phyloP scores from a whole-genome alignment of 2,113 vertebrate species.

The Heterotis niloticus region DNA sequence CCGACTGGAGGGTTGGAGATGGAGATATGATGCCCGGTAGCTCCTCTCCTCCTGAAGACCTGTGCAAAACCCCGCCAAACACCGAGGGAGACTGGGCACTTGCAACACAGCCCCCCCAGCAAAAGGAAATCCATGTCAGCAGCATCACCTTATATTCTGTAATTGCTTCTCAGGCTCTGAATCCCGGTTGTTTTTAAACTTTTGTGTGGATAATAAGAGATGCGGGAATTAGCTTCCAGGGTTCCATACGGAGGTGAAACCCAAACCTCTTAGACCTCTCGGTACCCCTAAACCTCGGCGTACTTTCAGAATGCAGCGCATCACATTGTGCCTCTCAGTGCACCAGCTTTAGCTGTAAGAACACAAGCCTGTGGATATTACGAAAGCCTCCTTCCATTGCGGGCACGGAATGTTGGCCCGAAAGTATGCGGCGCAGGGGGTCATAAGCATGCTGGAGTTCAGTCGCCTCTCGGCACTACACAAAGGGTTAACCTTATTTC shows the following conservation, averaged over 20 bases:
- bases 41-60: constrained; percentile 41
- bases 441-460: neutral
- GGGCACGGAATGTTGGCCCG: neutral
- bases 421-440: too few species aligned
- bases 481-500: neutral
- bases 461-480: neutral
- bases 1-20: constrained; percentile 48
- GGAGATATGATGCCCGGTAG: constrained; percentile 53
- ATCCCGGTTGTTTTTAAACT: neutral
- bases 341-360: too few species aligned
- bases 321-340: too few species aligned
- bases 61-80: constrained; percentile 44
- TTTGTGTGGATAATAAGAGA: neutral
- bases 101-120: constrained; percentile 18
- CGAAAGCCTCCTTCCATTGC: neutral
- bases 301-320: too few species aligned
- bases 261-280: neutral
- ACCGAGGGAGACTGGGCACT: constrained; percentile 27
- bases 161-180: neutral
- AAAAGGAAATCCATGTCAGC: neutral
- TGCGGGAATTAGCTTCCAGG: neutral
- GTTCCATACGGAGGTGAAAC: neutral
- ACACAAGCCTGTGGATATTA: too few species aligned
- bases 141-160: constrained; percentile 7
- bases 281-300: too few species aligned